phyloP scores from a whole-genome alignment of 2,797 vertebrate genomes.

The Cuculus canorus region DNA sequence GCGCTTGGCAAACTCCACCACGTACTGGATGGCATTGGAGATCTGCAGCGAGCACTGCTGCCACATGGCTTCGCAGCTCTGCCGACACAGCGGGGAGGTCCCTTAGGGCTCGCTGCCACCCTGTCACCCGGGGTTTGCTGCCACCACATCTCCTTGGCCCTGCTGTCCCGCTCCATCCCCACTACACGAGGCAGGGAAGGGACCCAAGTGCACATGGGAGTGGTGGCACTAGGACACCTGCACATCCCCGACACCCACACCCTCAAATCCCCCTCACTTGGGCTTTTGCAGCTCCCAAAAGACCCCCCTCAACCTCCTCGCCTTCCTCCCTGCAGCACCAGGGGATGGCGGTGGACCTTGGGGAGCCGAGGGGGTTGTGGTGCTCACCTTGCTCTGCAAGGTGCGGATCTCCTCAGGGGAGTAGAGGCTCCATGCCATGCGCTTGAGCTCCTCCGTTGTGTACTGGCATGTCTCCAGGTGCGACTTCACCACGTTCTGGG shows the following conservation, averaged over 20 bases:
- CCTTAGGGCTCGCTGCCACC: not conserved
- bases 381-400: slow-evolving; percentile 85
- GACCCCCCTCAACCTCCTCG: not conserved
- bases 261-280: no score
- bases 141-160: no score
- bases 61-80: slow-evolving; percentile 92
- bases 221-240: not conserved
- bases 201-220: accelerated
- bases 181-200: accelerated
- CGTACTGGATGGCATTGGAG: slow-evolving; percentile 92
- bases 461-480: slow-evolving; percentile 91
- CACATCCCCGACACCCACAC: accelerated
- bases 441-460: slow-evolving; percentile 88
- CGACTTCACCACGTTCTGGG: slow-evolving; percentile 90
- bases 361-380: accelerated
- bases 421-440: slow-evolving; percentile 85
- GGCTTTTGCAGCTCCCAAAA: not conserved
- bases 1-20: slow-evolving; percentile 93
- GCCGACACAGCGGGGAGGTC: not conserved
- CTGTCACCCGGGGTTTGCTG: no score
- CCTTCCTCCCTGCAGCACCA: not conserved
- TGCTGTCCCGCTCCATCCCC: not conserved
- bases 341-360: not conserved
- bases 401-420: slow-evolving; percentile 85
- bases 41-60: slow-evolving; percentile 89